A percentile compares a stretch with the other conserved stretches of the same genome.
phyloP scores from a whole-genome alignment of 2,113 vertebrate species.

The Cebidichthys violaceus region DNA sequence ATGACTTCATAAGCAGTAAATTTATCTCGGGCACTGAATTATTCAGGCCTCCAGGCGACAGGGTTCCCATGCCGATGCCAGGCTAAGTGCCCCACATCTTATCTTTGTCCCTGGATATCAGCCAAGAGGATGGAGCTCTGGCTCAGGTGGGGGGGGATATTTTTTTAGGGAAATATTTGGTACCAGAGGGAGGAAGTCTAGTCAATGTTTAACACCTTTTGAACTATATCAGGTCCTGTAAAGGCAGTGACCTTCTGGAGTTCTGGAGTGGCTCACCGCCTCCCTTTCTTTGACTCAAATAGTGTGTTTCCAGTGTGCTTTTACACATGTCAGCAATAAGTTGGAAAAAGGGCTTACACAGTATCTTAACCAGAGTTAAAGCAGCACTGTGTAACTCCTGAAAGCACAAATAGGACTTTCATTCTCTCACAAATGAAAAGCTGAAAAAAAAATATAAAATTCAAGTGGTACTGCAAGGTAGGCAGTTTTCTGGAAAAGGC shows the following conservation, averaged over 20 bases:
- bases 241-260: conserved; percentile 39
- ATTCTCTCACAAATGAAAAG: neutral
- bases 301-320: neutral
- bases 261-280: conserved; percentile 26
- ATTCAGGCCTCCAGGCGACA: conserved; percentile 66
- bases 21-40: conserved; percentile 70
- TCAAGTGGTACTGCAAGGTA: too few relatives aligned
- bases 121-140: conserved; percentile 49
- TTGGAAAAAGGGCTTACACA: neutral
- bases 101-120: conserved; percentile 53
- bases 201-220: conserved; percentile 60
- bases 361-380: neutral
- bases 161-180: conserved; percentile 20
- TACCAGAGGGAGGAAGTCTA: conserved; percentile 7
- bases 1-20: conserved; percentile 60
- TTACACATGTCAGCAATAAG: neutral
- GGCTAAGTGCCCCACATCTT: conserved; percentile 63
- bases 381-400: neutral
- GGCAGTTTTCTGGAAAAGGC: too few relatives aligned
- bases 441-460: too few relatives aligned
- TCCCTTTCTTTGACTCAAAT: neutral
- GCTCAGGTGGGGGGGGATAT: neutral
- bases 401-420: neutral
- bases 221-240: neutral
- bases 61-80: conserved; percentile 50